Percentiles rank a stretch among this genome's conserved stretches.
Conservation (phyloP, 2,888 invertebrate species). For the Thysanoteuthis rhombus region DNA sequence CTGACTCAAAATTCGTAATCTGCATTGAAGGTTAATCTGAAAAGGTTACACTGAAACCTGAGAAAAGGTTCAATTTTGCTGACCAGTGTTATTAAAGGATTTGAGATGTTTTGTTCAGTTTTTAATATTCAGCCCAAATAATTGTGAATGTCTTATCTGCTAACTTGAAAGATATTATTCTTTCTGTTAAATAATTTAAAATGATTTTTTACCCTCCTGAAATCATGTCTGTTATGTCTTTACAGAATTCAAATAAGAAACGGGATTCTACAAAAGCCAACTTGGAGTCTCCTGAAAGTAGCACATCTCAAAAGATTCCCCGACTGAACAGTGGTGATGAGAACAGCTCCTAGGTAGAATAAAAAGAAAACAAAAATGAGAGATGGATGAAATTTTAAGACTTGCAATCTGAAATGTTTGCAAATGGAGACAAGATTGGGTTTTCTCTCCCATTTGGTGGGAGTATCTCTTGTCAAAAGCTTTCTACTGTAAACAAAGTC, state of each 20-base stretch:
- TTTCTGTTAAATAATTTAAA: too few relatives aligned
- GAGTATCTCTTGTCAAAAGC: background rate
- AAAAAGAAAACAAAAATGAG: background rate
- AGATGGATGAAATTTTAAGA: background rate
- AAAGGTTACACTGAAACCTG: too few relatives aligned
- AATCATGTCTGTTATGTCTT: conserved; percentile 32
- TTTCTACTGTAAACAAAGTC: background rate
- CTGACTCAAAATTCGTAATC: too few relatives aligned
- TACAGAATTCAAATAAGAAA: conserved; percentile 60
- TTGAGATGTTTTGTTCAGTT: too few relatives aligned
- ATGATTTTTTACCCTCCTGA: background rate
- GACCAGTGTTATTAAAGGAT: too few relatives aligned
- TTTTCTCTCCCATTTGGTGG: background rate
- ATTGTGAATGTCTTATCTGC: too few relatives aligned
- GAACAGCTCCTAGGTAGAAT: conserved; percentile 39
- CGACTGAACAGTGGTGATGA: conserved; percentile 50
- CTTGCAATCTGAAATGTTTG: background rate
- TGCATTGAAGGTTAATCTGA: too few relatives aligned
- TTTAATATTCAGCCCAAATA: too few relatives aligned
- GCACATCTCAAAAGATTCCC: conserved; percentile 53
- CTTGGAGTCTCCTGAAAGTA: conserved; percentile 51
- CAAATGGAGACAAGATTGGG: background rate
- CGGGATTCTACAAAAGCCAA: conserved; percentile 60
- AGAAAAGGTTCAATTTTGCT: too few relatives aligned
- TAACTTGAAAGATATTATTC: too few relatives aligned